Evolutionary conservation across 2,888 invertebrate genomes (phyloP).

Genomic region (Oscheius sp.): DNA sequence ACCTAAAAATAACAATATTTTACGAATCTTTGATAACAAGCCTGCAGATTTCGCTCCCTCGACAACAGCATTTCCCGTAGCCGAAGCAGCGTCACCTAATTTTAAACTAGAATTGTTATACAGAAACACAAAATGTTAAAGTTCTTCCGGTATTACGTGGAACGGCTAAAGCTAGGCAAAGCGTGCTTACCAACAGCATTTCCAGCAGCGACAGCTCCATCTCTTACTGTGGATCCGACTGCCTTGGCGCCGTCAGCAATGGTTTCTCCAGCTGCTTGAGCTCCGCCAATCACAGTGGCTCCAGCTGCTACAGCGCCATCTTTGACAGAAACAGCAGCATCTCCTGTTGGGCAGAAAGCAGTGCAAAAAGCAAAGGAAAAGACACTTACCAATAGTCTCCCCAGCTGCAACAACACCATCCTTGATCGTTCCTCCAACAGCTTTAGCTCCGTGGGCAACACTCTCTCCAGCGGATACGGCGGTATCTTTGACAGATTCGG

Average conservation of each 20-base stretch:
- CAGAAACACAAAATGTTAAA: too few relatives aligned
- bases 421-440: neutral
- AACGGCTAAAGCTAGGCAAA: conserved; percentile 1
- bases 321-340: conserved; percentile 5
- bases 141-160: neutral
- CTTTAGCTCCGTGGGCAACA: neutral
- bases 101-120: too few relatives aligned
- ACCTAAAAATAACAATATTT: too few relatives aligned
- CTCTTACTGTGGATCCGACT: conserved; percentile 18
- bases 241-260: conserved; percentile 23
- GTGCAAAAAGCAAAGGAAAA: neutral
- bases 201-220: conserved; percentile 22
- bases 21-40: too few relatives aligned
- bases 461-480: conserved; percentile 23
- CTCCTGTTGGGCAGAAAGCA: neutral
- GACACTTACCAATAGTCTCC: neutral
- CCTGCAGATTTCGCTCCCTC: conserved; percentile 31
- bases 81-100: conserved; percentile 5
- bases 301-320: conserved; percentile 27
- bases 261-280: conserved; percentile 27
- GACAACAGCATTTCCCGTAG: conserved; percentile 23
- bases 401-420: conserved; percentile 21
- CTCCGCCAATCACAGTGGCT: too few relatives aligned
- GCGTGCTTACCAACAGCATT: conserved; percentile 20
- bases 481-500: conserved; percentile 17